A percentile compares a stretch with the other conserved stretches of the same genome.
These are phyloP conservation scores for Chamaetylas fuelleborni DNA, from an alignment of 2,113 vertebrate genomes.

Conservation along the genomic window DNA sequence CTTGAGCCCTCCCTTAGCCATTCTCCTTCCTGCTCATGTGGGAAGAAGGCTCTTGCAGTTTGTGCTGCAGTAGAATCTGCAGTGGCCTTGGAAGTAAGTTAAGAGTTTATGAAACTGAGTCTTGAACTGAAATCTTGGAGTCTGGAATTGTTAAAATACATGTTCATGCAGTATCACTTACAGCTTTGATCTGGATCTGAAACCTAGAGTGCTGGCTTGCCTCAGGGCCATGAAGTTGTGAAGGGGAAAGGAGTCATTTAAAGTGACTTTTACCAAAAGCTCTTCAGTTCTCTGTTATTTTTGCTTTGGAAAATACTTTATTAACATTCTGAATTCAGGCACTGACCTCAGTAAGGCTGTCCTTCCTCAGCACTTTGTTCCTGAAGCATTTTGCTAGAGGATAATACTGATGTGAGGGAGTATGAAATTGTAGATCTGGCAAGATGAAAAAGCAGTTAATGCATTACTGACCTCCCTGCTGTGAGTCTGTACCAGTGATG, in stretches of 20 bases:
- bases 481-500: background rate
- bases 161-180: background rate
- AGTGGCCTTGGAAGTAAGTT: background rate
- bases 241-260: background rate
- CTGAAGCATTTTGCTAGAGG: fast-evolving
- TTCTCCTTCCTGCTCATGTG: background rate
- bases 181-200: background rate
- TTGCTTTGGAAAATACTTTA: background rate
- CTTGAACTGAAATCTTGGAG: background rate
- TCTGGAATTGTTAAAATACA: background rate
- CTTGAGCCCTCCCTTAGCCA: fast-evolving
- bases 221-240: background rate
- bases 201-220: background rate
- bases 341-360: background rate
- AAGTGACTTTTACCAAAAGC: background rate
- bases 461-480: background rate
- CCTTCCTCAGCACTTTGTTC: background rate
- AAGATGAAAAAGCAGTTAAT: background rate
- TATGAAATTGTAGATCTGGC: background rate
- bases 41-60: background rate
- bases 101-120: background rate
- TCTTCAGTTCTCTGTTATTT: background rate
- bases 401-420: background rate
- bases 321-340: background rate
- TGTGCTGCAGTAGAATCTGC: background rate